Base-by-base conservation (phyloP, 2,113 vertebrate species). In the Antechinus stuartii region DNA sequence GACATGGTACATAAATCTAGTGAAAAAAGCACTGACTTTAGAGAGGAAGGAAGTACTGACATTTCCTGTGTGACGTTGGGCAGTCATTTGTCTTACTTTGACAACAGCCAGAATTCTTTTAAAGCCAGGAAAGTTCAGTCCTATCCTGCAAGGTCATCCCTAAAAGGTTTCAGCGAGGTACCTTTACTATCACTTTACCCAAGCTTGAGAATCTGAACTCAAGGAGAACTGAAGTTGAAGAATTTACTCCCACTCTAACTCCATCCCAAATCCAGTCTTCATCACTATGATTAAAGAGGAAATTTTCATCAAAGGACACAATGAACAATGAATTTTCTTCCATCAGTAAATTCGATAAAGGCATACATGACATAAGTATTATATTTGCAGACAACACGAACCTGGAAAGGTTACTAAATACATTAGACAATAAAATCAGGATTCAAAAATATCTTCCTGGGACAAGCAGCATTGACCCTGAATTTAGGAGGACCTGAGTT, bases 81-180 rank as follows among this genome's bases (percentile, higher is more conserved):
- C 12, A 35, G 30, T 68, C 30, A 68, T 5, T 35, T 68, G 14
- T 27, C 56, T 61, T 25, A 10, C 47, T 95, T 90, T 52, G 61
- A 54, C 89, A 90, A 92, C 55, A 92, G 47, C 50, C 92, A 90
- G 57, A 92, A 90, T 54, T 30, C 24, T 90, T 93, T 56, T 91
- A 94, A 56, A 91, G 8, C 90, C 27, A 56, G 47, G n/a, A 46
- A 46, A 90, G 92, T 84, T 6, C 19, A 90, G 30, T 16, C 91
- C 49, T 91, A 7, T 24, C 2, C 42, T 52, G 26, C 47, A 52
- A 89, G 35, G 9, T 47, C 68, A 92, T 56, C 54, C 53, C 50
- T 94, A 56, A 61, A 91, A 30, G 12, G 12, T 25, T 49, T n/a
- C 16, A 57, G 10, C 25, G 47, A 93, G 54, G 1, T 89, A 50